Evolutionary conservation across 1,140 invertebrate species (phyloP).

Genomic region (Papilio xuthus): DNA sequence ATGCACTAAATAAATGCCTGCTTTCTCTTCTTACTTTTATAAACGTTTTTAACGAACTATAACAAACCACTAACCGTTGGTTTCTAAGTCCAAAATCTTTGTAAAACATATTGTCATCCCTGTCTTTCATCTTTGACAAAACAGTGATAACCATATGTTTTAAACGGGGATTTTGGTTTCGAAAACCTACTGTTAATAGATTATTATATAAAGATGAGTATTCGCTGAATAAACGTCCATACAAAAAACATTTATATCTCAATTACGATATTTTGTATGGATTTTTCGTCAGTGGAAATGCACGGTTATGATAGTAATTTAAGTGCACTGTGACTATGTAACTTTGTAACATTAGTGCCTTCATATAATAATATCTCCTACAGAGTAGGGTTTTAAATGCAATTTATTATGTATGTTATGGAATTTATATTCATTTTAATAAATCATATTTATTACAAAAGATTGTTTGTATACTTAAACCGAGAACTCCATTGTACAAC

Average conservation of each 20-base stretch:
- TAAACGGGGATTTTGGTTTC: too few relatives aligned
- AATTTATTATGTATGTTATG: not conserved
- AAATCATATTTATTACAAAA: conserved; percentile 6
- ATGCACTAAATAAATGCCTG: too few relatives aligned
- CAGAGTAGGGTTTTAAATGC: not conserved
- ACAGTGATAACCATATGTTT: too few relatives aligned
- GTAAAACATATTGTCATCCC: too few relatives aligned
- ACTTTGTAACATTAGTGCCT: conserved; percentile 4
- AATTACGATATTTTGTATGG: not conserved
- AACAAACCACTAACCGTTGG: too few relatives aligned
- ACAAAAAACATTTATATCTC: not conserved
- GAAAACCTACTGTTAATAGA: too few relatives aligned
- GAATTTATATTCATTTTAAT: not conserved
- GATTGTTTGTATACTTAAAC: not conserved
- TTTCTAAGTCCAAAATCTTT: too few relatives aligned
- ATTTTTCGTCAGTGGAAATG: not conserved
- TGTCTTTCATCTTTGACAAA: too few relatives aligned
- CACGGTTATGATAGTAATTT: not conserved
- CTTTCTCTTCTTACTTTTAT: not conserved
- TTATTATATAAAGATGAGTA: not conserved
- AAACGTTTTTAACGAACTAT: too few relatives aligned
- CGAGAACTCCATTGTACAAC: not conserved
- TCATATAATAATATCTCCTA: not conserved
- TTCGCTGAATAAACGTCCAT: not conserved
- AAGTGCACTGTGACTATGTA: conserved; percentile 7